These are phyloP conservation scores for Numenius arquata DNA, from an alignment of 2,113 vertebrate species.

Conservation along the genomic window DNA sequence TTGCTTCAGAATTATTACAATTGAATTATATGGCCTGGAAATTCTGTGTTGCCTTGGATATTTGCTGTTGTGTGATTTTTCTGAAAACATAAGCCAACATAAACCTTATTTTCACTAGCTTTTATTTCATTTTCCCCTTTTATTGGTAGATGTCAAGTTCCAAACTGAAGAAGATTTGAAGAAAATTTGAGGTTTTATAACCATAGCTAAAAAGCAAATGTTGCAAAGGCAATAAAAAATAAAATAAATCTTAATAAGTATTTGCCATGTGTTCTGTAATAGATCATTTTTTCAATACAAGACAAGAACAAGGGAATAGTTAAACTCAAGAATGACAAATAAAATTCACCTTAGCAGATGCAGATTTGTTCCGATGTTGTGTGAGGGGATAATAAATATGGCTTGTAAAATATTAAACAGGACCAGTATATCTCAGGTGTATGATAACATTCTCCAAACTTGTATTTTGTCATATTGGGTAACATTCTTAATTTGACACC, in stretches of 20 bases:
- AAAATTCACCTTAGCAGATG: slow-evolving; percentile 54
- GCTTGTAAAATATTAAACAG: slow-evolving; percentile 49
- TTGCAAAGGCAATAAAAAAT: slow-evolving; percentile 42
- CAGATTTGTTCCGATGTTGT: slow-evolving; percentile 34
- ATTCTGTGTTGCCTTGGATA: not conserved
- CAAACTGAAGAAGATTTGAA: slow-evolving; percentile 24
- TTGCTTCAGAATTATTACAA: not conserved
- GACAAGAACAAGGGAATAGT: slow-evolving; percentile 20
- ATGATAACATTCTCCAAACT: slow-evolving; percentile 12
- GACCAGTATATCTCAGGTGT: not conserved
- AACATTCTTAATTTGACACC: not conserved
- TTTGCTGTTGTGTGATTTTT: not conserved
- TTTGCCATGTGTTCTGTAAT: slow-evolving; percentile 11
- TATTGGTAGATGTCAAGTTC: slow-evolving; percentile 7
- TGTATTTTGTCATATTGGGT: not conserved
- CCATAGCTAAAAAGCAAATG: not conserved
- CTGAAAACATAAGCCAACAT: not conserved
- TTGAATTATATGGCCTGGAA: not conserved
- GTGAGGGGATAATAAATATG: slow-evolving; percentile 42
- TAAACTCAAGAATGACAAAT: slow-evolving; percentile 36
- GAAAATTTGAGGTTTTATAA: slow-evolving; percentile 34
- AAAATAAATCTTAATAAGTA: slow-evolving; percentile 58
- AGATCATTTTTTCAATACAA: not conserved
- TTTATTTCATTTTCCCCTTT: slow-evolving; percentile 29
- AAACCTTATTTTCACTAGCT: not conserved